Percentiles rank a stretch among this genome's conserved stretches.
Conservation (phyloP, 2,113 vertebrate species). For the Muntiacus muntjak region DNA sequence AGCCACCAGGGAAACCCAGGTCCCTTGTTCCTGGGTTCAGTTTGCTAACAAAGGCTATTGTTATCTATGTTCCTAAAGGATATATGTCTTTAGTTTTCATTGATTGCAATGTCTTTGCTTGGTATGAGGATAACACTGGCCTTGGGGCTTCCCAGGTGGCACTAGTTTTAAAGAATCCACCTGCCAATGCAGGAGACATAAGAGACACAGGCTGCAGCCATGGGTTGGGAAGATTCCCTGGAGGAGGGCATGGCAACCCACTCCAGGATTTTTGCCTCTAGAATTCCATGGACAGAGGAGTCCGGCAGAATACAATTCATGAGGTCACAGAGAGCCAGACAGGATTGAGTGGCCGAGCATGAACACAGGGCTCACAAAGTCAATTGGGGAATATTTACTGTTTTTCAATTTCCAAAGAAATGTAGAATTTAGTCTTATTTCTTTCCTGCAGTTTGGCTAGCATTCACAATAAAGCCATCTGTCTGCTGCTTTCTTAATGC, state of each 20-base stretch:
- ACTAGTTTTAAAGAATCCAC: background rate
- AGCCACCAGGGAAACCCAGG: background rate
- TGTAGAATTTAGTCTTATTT: background rate
- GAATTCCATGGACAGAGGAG: background rate
- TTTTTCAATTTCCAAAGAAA: background rate
- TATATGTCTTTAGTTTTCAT: background rate
- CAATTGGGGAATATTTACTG: background rate
- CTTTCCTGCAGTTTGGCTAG: background rate
- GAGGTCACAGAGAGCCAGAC: background rate
- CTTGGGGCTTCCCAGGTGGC: background rate
- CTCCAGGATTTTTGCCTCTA: background rate
- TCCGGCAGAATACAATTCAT: background rate
- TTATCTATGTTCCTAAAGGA: background rate
- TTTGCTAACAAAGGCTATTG: background rate
- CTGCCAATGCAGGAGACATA: background rate
- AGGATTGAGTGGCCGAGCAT: background rate
- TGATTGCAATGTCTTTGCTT: background rate
- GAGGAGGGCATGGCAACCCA: background rate
- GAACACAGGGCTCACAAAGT: background rate
- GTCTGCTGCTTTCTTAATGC: background rate
- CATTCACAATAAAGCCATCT: background rate
- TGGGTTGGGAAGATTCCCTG: fast-evolving
- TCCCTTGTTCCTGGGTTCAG: background rate
- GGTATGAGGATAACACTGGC: background rate
- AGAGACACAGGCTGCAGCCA: background rate